Percentiles rank a stretch among this genome's conserved stretches.
phyloP scores from a whole-genome alignment of 2,888 invertebrate genomes.

The Ceraclea dissimilis region DNA sequence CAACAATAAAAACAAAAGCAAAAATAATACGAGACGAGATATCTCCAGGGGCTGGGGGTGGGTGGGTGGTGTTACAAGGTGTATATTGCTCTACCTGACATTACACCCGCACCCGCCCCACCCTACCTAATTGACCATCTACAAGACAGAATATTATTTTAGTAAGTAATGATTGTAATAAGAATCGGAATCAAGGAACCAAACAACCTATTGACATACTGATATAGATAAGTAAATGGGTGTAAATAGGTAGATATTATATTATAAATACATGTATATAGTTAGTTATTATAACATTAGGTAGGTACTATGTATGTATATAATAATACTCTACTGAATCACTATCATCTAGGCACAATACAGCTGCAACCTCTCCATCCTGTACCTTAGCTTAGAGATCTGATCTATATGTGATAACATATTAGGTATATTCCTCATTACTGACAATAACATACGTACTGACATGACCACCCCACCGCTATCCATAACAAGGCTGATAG shows the following conservation, averaged over 20 bases:
- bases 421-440: too few species aligned
- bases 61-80: too few species aligned
- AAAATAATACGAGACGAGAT: conserved; percentile 43
- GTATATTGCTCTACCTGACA: not conserved
- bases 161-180: too few species aligned
- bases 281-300: too few species aligned
- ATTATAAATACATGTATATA: too few species aligned
- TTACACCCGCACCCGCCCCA: not conserved
- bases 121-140: not conserved
- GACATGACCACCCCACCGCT: conserved; percentile 28
- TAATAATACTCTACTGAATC: conserved; percentile 27
- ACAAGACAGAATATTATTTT: not conserved
- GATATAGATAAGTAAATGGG: too few species aligned
- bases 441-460: too few species aligned
- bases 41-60: not conserved
- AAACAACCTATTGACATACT: too few species aligned
- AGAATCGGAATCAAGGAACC: too few species aligned
- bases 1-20: conserved; percentile 29
- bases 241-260: too few species aligned
- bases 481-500: conserved; percentile 13
- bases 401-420: too few species aligned
- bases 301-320: not conserved
- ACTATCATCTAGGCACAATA: conserved; percentile 54
- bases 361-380: conserved; percentile 44
- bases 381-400: conserved; percentile 32